Conservation (phyloP, 2,797 vertebrate species). For the Periparus ater region DNA sequence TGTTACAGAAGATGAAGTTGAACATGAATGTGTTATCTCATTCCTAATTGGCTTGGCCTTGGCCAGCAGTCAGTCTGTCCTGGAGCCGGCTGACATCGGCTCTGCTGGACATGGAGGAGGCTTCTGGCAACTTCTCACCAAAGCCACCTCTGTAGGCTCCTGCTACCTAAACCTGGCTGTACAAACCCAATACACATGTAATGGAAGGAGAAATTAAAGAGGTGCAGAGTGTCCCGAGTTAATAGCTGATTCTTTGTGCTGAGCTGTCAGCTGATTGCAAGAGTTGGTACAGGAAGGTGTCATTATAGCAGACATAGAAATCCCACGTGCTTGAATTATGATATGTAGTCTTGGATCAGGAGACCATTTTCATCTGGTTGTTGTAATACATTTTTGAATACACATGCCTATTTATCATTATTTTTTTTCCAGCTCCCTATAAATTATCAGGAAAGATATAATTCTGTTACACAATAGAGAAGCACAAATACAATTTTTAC, state of each 20-base stretch:
- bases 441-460: not conserved
- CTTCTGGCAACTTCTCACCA: not conserved
- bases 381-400: not conserved
- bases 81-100: accelerated
- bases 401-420: not conserved
- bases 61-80: not conserved
- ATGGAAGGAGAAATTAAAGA: not conserved
- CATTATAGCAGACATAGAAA: not conserved
- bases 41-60: not conserved
- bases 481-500: not conserved
- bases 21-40: too few species aligned
- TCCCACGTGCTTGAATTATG: not conserved
- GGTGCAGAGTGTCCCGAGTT: not conserved
- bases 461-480: not conserved
- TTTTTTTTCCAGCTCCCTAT: not conserved
- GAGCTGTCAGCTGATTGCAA: not conserved
- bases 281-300: not conserved
- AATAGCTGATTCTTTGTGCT: not conserved
- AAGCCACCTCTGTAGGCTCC: not conserved
- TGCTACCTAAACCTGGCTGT: not conserved
- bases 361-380: not conserved
- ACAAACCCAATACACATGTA: not conserved
- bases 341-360: not conserved
- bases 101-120: not conserved
- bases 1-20: not conserved